Percentiles rank a stretch among this genome's conserved stretches.
phyloP scores from a whole-genome alignment of 2,113 vertebrate genomes.

The Phycodurus eques region DNA sequence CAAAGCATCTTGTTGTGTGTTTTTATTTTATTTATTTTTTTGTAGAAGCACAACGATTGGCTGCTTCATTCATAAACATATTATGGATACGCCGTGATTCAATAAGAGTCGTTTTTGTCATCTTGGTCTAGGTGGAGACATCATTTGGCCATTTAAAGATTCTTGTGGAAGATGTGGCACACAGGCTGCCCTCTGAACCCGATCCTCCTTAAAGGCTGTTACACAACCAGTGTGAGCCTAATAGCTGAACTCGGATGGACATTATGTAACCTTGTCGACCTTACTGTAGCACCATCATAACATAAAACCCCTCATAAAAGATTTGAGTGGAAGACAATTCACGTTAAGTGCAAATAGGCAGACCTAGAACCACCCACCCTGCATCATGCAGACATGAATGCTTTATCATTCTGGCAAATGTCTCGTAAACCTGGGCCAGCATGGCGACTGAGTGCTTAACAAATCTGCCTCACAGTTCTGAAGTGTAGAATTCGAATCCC shows the following conservation, averaged over 20 bases:
- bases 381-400: background rate
- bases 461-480: too few species aligned
- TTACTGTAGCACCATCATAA: slow-evolving; percentile 4
- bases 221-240: slow-evolving; percentile 44
- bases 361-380: background rate
- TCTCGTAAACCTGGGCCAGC: too few species aligned
- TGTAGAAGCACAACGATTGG: background rate
- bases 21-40: background rate
- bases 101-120: background rate
- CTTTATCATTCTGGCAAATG: background rate
- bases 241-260: slow-evolving; percentile 24
- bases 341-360: background rate
- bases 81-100: background rate
- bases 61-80: background rate
- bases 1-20: background rate
- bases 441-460: too few species aligned
- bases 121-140: background rate
- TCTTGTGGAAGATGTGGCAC: background rate
- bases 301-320: background rate
- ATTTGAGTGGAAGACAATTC: background rate
- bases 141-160: background rate
- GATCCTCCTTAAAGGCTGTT: slow-evolving; percentile 31
- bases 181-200: slow-evolving; percentile 10
- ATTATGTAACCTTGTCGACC: slow-evolving; percentile 47
- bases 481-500: too few species aligned